phyloP scores from a whole-genome alignment of 2,888 invertebrate species.

The Pandemis corylana region DNA sequence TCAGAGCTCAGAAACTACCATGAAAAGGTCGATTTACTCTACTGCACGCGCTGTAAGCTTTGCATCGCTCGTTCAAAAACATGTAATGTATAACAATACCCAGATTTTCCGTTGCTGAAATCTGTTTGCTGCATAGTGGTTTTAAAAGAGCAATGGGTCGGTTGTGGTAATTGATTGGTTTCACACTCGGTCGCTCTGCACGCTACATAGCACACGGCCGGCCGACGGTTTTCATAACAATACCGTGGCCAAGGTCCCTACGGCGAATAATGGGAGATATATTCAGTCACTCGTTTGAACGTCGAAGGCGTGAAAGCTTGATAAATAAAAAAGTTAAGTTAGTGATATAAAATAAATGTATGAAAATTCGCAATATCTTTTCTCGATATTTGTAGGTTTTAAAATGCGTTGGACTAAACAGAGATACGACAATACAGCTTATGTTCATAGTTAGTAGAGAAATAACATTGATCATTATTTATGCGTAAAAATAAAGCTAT shows the following conservation, averaged over 20 bases:
- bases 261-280: conserved; percentile 17
- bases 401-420: too few species aligned
- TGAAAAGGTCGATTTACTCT: too few species aligned
- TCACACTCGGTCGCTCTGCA: conserved; percentile 55
- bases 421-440: too few species aligned
- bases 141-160: conserved; percentile 38
- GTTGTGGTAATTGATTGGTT: conserved; percentile 61
- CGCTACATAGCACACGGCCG: conserved; percentile 50
- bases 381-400: too few species aligned
- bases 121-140: conserved; percentile 7
- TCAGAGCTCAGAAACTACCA: too few species aligned
- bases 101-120: not conserved
- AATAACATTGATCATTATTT: too few species aligned
- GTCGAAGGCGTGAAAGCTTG: not conserved
- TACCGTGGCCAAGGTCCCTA: conserved; percentile 28
- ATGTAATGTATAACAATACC: not conserved
- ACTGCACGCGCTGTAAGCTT: too few species aligned
- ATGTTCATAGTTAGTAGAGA: too few species aligned
- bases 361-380: too few species aligned
- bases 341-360: too few species aligned
- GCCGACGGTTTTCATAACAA: conserved; percentile 32
- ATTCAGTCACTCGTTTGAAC: conserved; percentile 14
- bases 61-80: not conserved
- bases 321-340: not conserved
- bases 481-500: too few species aligned